These are phyloP conservation scores for Aspidapion aeneum DNA, from an alignment of 2,888 invertebrate species.

Conservation along the genomic window DNA sequence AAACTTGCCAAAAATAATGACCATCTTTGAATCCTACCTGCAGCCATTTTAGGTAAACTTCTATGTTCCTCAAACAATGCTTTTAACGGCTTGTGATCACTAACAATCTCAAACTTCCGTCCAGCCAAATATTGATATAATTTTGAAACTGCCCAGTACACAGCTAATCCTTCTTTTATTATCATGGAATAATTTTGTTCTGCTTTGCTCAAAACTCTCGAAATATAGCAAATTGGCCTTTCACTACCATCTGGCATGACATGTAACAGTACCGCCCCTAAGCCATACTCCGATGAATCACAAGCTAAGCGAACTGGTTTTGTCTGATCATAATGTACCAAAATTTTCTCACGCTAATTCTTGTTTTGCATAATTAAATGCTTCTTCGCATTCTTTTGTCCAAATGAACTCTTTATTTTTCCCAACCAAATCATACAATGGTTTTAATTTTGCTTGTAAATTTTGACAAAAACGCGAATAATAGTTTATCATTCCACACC, in stretches of 20 bases:
- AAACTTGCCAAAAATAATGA: too few species aligned
- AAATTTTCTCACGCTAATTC: not conserved
- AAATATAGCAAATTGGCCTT: not conserved
- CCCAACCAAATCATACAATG: not conserved
- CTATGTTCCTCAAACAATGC: too few species aligned
- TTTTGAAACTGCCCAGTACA: too few species aligned
- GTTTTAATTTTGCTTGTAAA: not conserved
- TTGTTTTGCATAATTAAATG: not conserved
- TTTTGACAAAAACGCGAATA: not conserved
- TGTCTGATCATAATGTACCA: not conserved
- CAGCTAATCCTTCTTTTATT: too few species aligned
- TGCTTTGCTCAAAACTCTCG: not conserved
- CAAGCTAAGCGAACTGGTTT: not conserved
- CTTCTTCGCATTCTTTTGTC: not conserved
- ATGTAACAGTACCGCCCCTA: not conserved
- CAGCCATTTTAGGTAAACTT: too few species aligned
- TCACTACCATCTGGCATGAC: not conserved
- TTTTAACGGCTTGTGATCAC: too few species aligned
- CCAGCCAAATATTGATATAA: too few species aligned
- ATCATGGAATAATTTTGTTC: too few species aligned
- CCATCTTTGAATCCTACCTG: too few species aligned
- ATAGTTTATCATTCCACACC: too few species aligned
- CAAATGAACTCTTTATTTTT: not conserved
- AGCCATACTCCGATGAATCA: not conserved
- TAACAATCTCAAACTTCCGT: too few species aligned